Base-by-base conservation (phyloP, 2,888 invertebrate genomes). In the Chrysolina oricalcia region DNA sequence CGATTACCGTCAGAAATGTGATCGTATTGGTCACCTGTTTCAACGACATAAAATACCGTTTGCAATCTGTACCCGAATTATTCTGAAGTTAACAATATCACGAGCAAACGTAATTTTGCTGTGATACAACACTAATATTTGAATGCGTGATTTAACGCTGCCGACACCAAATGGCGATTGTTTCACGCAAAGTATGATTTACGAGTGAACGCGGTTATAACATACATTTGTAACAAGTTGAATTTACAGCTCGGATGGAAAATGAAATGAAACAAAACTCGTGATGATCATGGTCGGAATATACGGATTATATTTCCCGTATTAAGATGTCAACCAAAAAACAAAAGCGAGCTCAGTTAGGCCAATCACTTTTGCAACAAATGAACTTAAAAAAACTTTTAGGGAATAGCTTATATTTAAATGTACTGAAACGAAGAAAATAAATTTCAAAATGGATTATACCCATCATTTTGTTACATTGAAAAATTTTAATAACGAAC, bases 181-280 rank as follows among this genome's bases (percentile, higher is more conserved):
- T 67, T 67, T 67, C 67, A 67, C 67, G 67, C 67, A 67, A 67
- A 67, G 50, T 67, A 35, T 67, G 67, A 67, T 67, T 50, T 67
- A 67, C 50, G 67, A 17, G 43, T 40, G 67, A 50, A 50, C 50
- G 67, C 50, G 67, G 67, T 67, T n/a, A 27, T 35, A 67, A 48
- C 50, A 50, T 67, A 64, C 43, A 67, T 67, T 67, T 40, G 67
- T 19, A 19, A 67, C 65, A 66, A 23, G 67, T 35, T 48, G 67
- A 35, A 67, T 67, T 67, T 67, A 40, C 35, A 50, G 67, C 48
- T 67, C 35, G 27, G 19, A 13, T 11, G 3, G 67, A 67, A 67
- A 67, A 67, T 67, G 17, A 17, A 53, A 53, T 19, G 11, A 21
- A 53, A 13, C 21, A 53, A 53, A 53, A 53, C 53, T 21, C 53